phyloP scores from a whole-genome alignment of 1,140 invertebrate genomes.

The Mycetomoellerius zeteki region DNA sequence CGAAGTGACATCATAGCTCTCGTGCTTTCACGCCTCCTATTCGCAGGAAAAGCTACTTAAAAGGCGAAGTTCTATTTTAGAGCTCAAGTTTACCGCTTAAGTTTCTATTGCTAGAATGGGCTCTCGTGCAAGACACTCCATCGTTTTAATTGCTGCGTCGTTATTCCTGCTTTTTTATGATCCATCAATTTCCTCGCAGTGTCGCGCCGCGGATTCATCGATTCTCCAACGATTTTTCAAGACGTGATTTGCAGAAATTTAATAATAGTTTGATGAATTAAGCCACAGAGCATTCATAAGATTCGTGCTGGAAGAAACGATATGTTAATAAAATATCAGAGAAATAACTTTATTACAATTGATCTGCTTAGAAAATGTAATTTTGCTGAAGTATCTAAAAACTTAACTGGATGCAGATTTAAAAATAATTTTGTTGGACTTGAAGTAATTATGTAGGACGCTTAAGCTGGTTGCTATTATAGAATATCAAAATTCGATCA shows the following conservation, averaged over 20 bases:
- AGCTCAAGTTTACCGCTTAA: slow-evolving; percentile 50
- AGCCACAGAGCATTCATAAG: neutral
- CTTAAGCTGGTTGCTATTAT: too few species aligned
- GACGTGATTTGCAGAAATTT: neutral
- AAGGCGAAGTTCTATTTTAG: slow-evolving; percentile 41
- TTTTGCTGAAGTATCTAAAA: too few species aligned
- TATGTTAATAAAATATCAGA: slow-evolving; percentile 1
- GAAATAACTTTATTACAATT: slow-evolving; percentile 33
- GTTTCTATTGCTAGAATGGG: slow-evolving; percentile 35
- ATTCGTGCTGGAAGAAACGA: neutral
- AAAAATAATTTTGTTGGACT: too few species aligned
- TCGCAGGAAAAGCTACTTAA: slow-evolving; percentile 38
- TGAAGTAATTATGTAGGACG: too few species aligned
- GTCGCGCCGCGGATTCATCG: slow-evolving; percentile 4
- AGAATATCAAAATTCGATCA: too few species aligned
- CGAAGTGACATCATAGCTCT: slow-evolving; percentile 29
- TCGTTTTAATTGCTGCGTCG: slow-evolving; percentile 50
- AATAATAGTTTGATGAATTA: neutral
- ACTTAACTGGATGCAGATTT: too few species aligned
- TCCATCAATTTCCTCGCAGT: slow-evolving; percentile 12
- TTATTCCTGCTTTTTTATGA: slow-evolving; percentile 47
- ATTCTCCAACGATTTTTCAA: neutral
- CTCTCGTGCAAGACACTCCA: slow-evolving; percentile 45
- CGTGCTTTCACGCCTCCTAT: slow-evolving; percentile 19
- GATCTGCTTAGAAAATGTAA: too few species aligned